phyloP scores from a whole-genome alignment of 2,797 vertebrate species.

The Sebastes nivosus region DNA sequence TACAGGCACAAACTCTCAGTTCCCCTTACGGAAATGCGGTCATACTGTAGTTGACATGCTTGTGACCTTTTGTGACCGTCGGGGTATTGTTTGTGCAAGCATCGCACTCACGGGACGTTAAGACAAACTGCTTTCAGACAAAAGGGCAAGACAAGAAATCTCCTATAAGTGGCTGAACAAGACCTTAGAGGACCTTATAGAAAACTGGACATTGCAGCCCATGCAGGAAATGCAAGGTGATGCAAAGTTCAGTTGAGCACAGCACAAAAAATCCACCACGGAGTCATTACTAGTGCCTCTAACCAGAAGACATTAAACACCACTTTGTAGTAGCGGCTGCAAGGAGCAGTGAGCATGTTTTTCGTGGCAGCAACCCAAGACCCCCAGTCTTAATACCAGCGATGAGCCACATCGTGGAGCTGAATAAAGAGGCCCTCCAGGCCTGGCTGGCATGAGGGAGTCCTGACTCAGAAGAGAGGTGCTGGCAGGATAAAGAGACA shows the following conservation, averaged over 20 bases:
- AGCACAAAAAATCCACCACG: background rate
- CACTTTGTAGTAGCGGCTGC: constrained; percentile 14
- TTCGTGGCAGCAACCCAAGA: constrained; percentile 45
- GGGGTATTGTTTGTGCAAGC: constrained; percentile 5
- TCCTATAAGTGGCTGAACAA: background rate
- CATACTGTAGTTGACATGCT: constrained; percentile 14
- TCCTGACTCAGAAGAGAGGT: constrained; percentile 52
- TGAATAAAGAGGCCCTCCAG: constrained; percentile 46
- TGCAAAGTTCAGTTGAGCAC: background rate
- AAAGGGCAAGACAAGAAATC: constrained; percentile 5
- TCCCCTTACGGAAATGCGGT: background rate
- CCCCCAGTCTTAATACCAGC: constrained; percentile 30
- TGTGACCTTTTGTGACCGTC: constrained; percentile 25
- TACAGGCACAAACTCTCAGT: background rate
- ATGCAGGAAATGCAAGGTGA: background rate
- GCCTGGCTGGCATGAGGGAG: constrained; percentile 32
- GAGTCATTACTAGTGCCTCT: background rate
- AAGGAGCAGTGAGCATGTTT: constrained; percentile 33
- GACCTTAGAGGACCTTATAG: background rate
- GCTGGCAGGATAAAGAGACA: constrained; percentile 29
- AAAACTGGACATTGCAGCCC: background rate
- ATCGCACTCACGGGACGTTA: constrained; percentile 1
- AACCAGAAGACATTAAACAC: constrained; percentile 20
- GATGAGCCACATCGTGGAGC: constrained; percentile 49
- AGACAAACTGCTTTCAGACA: constrained; percentile 41